Evolutionary conservation across 2,888 invertebrate species (phyloP).

Genomic region (Lithosia quadra): DNA sequence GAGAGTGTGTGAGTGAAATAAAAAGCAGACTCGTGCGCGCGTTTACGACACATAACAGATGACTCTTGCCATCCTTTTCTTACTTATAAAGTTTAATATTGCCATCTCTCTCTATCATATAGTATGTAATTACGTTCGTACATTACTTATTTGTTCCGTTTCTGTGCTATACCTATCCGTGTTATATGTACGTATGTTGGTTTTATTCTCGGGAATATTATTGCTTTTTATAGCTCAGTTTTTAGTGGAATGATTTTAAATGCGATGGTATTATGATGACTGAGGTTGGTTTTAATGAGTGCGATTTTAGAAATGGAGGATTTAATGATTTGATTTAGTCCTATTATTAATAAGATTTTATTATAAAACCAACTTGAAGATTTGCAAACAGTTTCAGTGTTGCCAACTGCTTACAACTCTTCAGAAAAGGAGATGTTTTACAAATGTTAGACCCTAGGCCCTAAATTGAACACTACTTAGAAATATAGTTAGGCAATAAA

Average conservation of each 20-base stretch:
- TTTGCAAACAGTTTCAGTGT: no score
- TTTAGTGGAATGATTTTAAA: conserved; percentile 38
- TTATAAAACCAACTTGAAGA: no score
- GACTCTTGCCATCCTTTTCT: conserved; percentile 55
- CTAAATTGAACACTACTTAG: no score
- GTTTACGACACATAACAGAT: conserved; percentile 70
- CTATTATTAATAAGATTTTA: neutral
- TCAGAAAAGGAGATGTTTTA: no score
- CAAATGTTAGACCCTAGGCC: no score
- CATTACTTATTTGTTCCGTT: conserved; percentile 63
- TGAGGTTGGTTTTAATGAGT: conserved; percentile 14
- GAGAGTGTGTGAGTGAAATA: conserved; percentile 62
- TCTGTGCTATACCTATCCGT: conserved; percentile 47
- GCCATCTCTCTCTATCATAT: conserved; percentile 50
- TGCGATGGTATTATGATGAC: conserved; percentile 8
- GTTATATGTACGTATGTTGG: conserved; percentile 33
- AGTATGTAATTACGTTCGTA: conserved; percentile 67
- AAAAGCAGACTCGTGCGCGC: conserved; percentile 73
- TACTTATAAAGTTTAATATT: conserved; percentile 25
- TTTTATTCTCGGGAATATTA: conserved; percentile 46
- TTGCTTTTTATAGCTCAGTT: conserved; percentile 44
- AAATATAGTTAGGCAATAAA: no score
- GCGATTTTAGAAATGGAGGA: neutral
- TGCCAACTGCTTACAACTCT: no score
- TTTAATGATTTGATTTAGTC: conserved; percentile 5